Evolutionary conservation across 2,797 vertebrate genomes (phyloP), one percentile per base, ranked within the genome.

Genomic region (Melopsittacus undulatus): DNA sequence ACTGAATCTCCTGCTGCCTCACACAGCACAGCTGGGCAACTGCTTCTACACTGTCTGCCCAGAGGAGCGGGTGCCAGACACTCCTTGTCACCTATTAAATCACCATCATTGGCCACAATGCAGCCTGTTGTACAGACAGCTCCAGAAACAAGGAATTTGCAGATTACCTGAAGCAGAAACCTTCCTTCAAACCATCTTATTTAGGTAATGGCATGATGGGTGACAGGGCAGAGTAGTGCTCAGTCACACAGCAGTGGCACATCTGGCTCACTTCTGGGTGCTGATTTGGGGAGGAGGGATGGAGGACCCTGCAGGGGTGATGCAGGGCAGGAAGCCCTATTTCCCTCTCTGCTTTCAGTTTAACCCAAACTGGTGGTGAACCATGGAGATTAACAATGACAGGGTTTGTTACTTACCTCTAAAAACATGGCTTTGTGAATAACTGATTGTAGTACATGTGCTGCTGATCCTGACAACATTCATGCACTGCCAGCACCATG

Each of bases 401-500:
- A 27, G 14, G 6, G 80, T 72, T 52, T 51, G 29, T 13, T 75
- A 3, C 10, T 61, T 63, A 29, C 29, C 42, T 90, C 12, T 51
- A 52, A 87, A 49, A 85, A 3, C 3, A 0, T 9, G 15, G 5
- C 2, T 64, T 81, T 68, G 67, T 68, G 67, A 54, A 23, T 54
- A 62, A 36, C 59, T 54, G 17, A 1, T 16, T 56, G 32, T 42
- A 52, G 15, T 42, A 12, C 0, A 0, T 13, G 42, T 0, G 15
- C 40, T 70, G 40, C 62, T 82, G 74, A 16, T 87, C 17, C 59
- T 59, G 48, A 34, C 81, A 30, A n/a, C 23, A 1, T 49, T 82
- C 3, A 2, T n/a, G 18, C 29, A 18, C 11, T 2, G 3, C 56
- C n/a, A 30, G 27, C 16, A 16, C 56, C 0, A 0, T 43, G 36